Percentiles rank a stretch among this genome's conserved stretches.
These are phyloP conservation scores for Nestor notabilis DNA, from an alignment of 2,113 vertebrate species.

Conservation along the genomic window DNA sequence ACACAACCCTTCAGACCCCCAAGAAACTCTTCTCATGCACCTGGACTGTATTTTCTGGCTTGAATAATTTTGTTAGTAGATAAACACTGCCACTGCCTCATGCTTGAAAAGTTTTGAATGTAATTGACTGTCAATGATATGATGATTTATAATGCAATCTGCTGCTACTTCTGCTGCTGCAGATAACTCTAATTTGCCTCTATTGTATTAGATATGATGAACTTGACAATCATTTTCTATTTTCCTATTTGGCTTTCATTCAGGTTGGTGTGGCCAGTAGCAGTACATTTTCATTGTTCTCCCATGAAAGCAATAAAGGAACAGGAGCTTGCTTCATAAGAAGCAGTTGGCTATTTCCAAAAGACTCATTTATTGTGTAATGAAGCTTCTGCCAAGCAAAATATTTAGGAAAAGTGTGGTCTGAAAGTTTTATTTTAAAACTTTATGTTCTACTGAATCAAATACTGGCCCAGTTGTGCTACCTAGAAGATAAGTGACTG, in stretches of 20 bases:
- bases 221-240: constrained; percentile 73
- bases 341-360: constrained; percentile 41
- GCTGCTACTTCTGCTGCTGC: constrained; percentile 67
- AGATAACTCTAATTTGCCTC: constrained; percentile 79
- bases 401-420: constrained; percentile 8
- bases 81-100: constrained; percentile 65
- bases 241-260: constrained; percentile 71
- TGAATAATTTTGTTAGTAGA: constrained; percentile 72
- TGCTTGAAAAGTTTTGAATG: constrained; percentile 78
- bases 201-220: constrained; percentile 75
- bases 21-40: constrained; percentile 35
- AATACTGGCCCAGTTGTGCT: background rate
- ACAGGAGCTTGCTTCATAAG: constrained; percentile 21
- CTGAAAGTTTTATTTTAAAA: background rate
- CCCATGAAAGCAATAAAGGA: constrained; percentile 30
- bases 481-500: background rate
- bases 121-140: constrained; percentile 82
- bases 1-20: background rate
- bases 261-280: constrained; percentile 64
- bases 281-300: constrained; percentile 52
- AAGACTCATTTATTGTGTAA: constrained; percentile 45
- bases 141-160: constrained; percentile 83
- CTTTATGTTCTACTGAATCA: background rate
- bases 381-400: constrained; percentile 45
- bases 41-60: constrained; percentile 44